A percentile compares a stretch with the other conserved stretches of the same genome.
Conservation (phyloP, 2,113 vertebrate species). For the Balaeniceps rex region DNA sequence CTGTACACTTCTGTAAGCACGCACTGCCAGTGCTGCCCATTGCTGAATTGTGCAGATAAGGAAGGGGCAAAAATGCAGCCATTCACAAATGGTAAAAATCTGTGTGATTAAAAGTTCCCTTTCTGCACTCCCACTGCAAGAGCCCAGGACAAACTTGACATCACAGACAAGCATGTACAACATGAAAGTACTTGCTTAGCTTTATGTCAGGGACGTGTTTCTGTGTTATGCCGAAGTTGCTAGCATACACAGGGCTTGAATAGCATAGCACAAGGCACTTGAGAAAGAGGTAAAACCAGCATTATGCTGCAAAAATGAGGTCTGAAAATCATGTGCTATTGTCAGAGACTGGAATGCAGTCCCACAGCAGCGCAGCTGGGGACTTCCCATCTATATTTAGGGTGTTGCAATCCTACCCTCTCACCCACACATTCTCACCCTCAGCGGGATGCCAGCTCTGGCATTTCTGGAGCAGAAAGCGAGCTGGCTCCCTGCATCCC, state of each 20-base stretch:
- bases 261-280: background rate
- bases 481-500: background rate
- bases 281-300: background rate
- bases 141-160: background rate
- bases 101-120: background rate
- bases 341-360: background rate
- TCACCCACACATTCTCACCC: background rate
- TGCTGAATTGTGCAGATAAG: background rate
- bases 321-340: background rate
- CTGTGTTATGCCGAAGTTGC: background rate
- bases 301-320: background rate
- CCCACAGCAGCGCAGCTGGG: background rate
- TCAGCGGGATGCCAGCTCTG: background rate
- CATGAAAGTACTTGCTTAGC: background rate
- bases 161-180: background rate
- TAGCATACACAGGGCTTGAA: background rate
- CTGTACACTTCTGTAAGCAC: too few species aligned
- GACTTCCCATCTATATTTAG: slow-evolving; percentile 47
- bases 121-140: background rate
- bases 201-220: background rate
- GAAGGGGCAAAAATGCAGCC: background rate
- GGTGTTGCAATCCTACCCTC: background rate
- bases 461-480: background rate
- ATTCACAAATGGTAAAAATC: background rate
- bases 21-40: background rate